Evolutionary conservation across 35 echinoderm and acorn worm species (phyloP), one percentile per base, ranked within the genome.

Genomic region (Holothuria glaberrima): DNA sequence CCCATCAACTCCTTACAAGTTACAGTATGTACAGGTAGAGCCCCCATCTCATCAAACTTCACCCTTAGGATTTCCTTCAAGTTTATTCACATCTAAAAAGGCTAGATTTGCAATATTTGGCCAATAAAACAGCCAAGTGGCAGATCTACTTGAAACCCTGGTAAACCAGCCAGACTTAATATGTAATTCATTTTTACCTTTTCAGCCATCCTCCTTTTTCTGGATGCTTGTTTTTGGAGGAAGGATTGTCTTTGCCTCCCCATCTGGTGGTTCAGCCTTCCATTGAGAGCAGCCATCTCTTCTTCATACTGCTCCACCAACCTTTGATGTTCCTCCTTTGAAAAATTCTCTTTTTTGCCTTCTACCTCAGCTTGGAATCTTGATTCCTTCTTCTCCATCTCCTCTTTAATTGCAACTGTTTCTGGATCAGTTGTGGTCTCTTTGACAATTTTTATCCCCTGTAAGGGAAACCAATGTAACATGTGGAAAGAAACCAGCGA

Each of bases 301-400:
- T 65, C 64, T 45, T 92, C 29, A 25, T 94, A 92, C 54, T 97
- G 75, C 32, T 89, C 46, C 9, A 97, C n/a, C 0, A 97, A 69
- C 17, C 86, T 79, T 35, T 94, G n/a, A 61, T 94, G 94, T 24
- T 97, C 95, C 16, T 91, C 89, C 44, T 91, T 80, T 48, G 92
- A 90, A 48, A 94, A 71, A 9, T 92, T 52, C 26, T 87, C 61
- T 45, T 85, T 94, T 79, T 91, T 94, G 22, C 48, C 58, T 63
- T 92, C 90, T 9, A 95, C 77, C 33, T 95, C 94, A 83, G 63
- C 74, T 67, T 94, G 69, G 76, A 92, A 92, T 60, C 60, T 73
- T 32, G 79, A 66, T 16, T 72, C 32, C 46, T 92, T 92, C n/a
- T 19, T 48, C 59, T 88, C 91, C 25, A 92, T 92, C 58, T 88